phyloP scores from a whole-genome alignment of 2,113 vertebrate genomes.

The Pedetes capensis region DNA sequence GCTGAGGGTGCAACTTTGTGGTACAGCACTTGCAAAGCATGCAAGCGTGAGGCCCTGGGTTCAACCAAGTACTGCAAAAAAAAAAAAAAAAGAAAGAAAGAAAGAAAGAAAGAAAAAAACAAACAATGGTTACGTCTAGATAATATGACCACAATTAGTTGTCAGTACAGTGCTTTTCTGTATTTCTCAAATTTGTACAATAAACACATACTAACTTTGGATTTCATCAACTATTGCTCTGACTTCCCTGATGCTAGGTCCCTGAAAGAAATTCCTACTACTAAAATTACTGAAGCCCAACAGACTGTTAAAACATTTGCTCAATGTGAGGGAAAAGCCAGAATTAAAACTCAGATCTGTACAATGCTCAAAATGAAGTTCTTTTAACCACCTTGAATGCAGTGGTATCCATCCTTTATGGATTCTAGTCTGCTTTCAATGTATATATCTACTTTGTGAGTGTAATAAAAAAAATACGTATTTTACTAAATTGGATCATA shows the following conservation, averaged over 20 bases:
- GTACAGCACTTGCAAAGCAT: too few species aligned
- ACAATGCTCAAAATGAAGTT: not conserved
- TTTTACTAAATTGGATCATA: too few species aligned
- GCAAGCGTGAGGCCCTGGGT: too few species aligned
- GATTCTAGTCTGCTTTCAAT: too few species aligned
- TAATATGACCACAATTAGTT: not conserved
- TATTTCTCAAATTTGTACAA: not conserved
- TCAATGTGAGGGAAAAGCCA: not conserved
- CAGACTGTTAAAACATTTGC: not conserved
- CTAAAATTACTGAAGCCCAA: not conserved
- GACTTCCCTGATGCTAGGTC: not conserved
- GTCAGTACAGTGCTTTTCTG: not conserved
- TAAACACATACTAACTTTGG: not conserved
- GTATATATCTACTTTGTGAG: too few species aligned
- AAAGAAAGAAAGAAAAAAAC: too few species aligned
- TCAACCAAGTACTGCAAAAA: too few species aligned
- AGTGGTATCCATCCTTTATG: not conserved
- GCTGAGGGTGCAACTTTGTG: too few species aligned
- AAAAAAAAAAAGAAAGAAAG: too few species aligned
- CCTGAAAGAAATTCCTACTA: not conserved
- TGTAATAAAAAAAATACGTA: too few species aligned
- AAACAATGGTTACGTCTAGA: not conserved
- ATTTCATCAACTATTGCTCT: not conserved
- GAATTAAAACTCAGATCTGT: not conserved
- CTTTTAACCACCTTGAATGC: not conserved